These are phyloP conservation scores for Willowsia nigromaculata DNA, from an alignment of 2,888 invertebrate genomes.

Conservation along the genomic window DNA sequence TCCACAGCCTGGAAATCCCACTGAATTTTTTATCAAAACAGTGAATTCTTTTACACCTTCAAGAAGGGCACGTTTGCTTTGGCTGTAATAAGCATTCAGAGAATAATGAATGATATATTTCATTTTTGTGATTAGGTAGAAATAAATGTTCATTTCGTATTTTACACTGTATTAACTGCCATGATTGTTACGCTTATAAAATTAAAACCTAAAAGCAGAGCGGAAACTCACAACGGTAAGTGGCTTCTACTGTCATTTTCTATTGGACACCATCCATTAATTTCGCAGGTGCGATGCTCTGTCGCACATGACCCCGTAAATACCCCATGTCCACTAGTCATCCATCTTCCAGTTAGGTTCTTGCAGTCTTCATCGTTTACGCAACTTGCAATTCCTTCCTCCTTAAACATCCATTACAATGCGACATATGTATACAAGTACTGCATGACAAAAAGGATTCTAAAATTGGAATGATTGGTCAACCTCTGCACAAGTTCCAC, in stretches of 20 bases:
- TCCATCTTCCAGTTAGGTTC: conserved; percentile 44
- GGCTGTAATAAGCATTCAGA: too few species aligned
- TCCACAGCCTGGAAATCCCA: conserved; percentile 74
- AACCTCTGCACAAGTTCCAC: conserved; percentile 80
- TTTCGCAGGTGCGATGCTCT: conserved; percentile 79
- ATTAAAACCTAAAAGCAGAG: neutral
- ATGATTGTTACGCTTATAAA: neutral
- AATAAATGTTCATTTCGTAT: too few species aligned
- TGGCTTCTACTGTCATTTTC: conserved; percentile 79
- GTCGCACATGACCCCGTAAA: conserved; percentile 81
- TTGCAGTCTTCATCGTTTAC: conserved; percentile 39
- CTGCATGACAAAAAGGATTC: too few species aligned
- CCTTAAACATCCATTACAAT: conserved; percentile 2
- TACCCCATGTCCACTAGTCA: conserved; percentile 80
- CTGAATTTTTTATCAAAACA: conserved; percentile 72
- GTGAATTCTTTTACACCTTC: conserved; percentile 71
- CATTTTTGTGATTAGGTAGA: too few species aligned
- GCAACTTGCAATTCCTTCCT: neutral
- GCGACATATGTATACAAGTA: too few species aligned
- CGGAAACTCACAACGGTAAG: conserved; percentile 78
- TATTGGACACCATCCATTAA: conserved; percentile 81
- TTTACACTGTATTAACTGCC: neutral
- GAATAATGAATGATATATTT: too few species aligned
- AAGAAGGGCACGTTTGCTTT: conserved; percentile 64
- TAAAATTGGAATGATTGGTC: neutral